phyloP scores from a whole-genome alignment of 2,888 invertebrate species.

The Drosophila maculinotata region DNA sequence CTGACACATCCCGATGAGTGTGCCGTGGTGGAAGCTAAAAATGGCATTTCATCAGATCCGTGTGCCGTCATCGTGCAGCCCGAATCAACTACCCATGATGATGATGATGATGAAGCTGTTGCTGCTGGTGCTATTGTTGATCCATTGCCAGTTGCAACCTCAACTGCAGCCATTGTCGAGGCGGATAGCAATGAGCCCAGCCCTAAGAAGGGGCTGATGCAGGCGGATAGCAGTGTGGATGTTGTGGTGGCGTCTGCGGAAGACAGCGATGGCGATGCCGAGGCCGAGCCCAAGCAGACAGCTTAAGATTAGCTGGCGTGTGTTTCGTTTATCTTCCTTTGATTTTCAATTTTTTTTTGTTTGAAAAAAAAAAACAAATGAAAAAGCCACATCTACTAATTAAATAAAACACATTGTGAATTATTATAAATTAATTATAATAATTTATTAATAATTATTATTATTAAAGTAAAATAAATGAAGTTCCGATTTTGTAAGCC shows the following conservation, averaged over 20 bases:
- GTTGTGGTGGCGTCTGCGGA: slow-evolving; percentile 28
- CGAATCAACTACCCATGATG: slow-evolving; percentile 70
- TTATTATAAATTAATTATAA: slow-evolving; percentile 80
- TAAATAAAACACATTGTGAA: slow-evolving; percentile 64
- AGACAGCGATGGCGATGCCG: slow-evolving; percentile 24
- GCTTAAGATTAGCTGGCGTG: slow-evolving; percentile 59
- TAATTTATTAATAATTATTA: slow-evolving; percentile 81
- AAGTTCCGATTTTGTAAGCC: slow-evolving; percentile 73
- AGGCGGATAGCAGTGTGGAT: slow-evolving; percentile 68
- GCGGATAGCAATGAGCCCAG: slow-evolving; percentile 80
- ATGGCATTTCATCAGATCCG: slow-evolving; percentile 66
- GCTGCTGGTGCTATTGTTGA: slow-evolving; percentile 28
- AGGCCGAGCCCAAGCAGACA: slow-evolving; percentile 39
- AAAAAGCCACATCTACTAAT: slow-evolving; percentile 44
- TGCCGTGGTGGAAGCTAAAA: slow-evolving; percentile 59
- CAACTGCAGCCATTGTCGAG: slow-evolving; percentile 75
- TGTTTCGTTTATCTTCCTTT: slow-evolving; percentile 36
- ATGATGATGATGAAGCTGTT: slow-evolving; percentile 72
- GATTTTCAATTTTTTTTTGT: slow-evolving; percentile 47
- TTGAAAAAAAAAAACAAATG: slow-evolving; percentile 32
- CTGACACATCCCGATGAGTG: slow-evolving; percentile 81
- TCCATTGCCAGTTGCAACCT: slow-evolving; percentile 15
- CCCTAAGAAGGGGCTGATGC: slow-evolving; percentile 78
- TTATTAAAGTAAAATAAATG: slow-evolving; percentile 76
- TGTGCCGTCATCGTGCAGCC: slow-evolving; percentile 61